phyloP scores from a whole-genome alignment of 2,888 invertebrate genomes.

The Tetragonula carbonaria region DNA sequence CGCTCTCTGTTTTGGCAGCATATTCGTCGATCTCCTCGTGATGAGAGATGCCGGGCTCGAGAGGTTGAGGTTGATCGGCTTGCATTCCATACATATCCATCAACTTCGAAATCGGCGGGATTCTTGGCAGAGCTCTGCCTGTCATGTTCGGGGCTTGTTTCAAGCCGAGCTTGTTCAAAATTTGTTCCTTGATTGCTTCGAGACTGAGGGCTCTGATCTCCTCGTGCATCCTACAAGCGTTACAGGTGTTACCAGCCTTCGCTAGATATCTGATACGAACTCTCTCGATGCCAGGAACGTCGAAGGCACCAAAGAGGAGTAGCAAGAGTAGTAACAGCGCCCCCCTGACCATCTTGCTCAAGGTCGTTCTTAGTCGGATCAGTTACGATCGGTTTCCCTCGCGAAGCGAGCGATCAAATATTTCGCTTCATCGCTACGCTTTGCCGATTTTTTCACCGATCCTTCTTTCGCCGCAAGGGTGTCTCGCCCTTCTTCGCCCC shows the following conservation, averaged over 20 bases:
- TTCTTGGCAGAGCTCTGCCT: constrained; percentile 85
- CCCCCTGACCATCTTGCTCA: constrained; percentile 79
- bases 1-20: constrained; percentile 84
- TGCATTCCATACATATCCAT: constrained; percentile 84
- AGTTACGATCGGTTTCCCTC: constrained; percentile 63
- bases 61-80: constrained; percentile 81
- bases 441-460: constrained; percentile 23
- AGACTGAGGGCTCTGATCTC: constrained; percentile 86
- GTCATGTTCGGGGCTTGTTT: constrained; percentile 87
- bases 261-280: constrained; percentile 64
- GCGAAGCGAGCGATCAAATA: constrained; percentile 62
- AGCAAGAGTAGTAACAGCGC: constrained; percentile 76
- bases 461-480: constrained; percentile 23
- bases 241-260: constrained; percentile 83
- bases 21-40: constrained; percentile 84
- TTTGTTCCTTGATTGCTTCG: constrained; percentile 87
- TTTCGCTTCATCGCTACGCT: constrained; percentile 55
- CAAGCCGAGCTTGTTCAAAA: constrained; percentile 86
- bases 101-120: constrained; percentile 84
- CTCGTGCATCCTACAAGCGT: constrained; percentile 86
- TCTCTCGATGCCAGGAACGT: constrained; percentile 74
- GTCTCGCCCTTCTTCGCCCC: constrained; percentile 17
- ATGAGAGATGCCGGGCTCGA: constrained; percentile 82
- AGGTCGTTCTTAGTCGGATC: constrained; percentile 66
- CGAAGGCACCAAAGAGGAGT: constrained; percentile 79